A percentile compares a stretch with the other conserved stretches of the same genome.
phyloP scores from a whole-genome alignment of 2,888 invertebrate species.

The Scrobipalpa costella region DNA sequence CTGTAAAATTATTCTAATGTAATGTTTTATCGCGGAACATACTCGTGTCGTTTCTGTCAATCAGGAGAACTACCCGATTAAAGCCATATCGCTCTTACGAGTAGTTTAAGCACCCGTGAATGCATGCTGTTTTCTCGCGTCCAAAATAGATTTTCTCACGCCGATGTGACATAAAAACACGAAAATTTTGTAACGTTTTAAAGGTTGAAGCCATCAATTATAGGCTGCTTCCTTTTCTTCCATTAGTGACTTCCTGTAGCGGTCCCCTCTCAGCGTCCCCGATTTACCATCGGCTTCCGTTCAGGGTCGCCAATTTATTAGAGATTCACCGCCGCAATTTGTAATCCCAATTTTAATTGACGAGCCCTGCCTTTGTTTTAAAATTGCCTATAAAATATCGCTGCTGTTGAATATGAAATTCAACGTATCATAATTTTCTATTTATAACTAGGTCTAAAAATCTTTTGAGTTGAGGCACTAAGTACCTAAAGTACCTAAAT shows the following conservation, averaged over 20 bases:
- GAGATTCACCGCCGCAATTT: conserved; percentile 6
- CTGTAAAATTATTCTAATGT: no score
- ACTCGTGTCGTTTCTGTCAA: no score
- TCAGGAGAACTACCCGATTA: no score
- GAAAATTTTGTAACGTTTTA: conserved; percentile 22
- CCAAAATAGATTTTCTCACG: neutral
- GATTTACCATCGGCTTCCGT: conserved; percentile 42
- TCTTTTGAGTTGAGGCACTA: no score
- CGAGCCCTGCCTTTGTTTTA: neutral
- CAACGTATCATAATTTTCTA: no score
- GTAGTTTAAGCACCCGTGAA: no score
- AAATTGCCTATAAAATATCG: neutral
- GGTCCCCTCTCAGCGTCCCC: conserved; percentile 34
- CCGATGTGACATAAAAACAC: neutral
- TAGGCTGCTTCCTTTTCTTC: conserved; percentile 43
- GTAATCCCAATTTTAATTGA: neutral
- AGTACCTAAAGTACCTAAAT: no score
- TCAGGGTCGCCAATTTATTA: conserved; percentile 36
- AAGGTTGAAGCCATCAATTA: conserved; percentile 34
- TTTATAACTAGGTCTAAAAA: no score
- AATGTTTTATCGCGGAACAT: no score
- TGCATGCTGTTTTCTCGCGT: no score
- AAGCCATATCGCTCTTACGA: no score
- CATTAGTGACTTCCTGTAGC: conserved; percentile 55
- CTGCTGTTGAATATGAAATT: no score